Evolutionary conservation across 2,113 vertebrate genomes (phyloP).

Genomic region (Merops nubicus): DNA sequence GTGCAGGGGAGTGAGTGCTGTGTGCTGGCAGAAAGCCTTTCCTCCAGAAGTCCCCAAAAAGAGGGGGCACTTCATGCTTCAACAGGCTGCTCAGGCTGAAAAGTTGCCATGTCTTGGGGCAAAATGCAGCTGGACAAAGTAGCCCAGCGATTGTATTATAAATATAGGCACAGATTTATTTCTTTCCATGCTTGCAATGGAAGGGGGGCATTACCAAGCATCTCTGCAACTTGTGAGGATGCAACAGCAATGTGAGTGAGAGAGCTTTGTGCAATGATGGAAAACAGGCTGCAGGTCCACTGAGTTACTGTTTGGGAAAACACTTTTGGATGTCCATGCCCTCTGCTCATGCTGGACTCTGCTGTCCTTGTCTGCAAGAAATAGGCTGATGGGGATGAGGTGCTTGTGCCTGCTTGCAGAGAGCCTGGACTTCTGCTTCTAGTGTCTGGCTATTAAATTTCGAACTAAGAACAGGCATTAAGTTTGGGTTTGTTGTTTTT

Average conservation of each 20-base stretch:
- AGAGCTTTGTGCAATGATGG: neutral
- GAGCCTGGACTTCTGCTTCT: neutral
- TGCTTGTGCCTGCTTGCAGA: neutral
- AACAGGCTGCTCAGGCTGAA: neutral
- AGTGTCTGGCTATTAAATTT: neutral
- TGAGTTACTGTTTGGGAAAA: neutral
- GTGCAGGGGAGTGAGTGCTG: neutral
- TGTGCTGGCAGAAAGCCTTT: neutral
- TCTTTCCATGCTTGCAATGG: neutral
- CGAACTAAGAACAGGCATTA: neutral
- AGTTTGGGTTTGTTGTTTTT: neutral
- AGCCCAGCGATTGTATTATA: neutral
- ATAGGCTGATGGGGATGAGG: neutral
- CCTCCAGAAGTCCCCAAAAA: neutral
- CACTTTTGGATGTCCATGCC: neutral
- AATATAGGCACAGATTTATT: neutral
- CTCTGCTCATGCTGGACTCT: neutral
- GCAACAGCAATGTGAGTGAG: neutral
- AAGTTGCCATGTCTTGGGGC: neutral
- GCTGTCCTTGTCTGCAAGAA: neutral
- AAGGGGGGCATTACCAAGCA: neutral
- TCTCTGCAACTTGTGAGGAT: neutral
- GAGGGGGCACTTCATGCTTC: neutral
- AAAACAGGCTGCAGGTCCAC: neutral
- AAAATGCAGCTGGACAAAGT: neutral